Conservation (phyloP, 2,797 vertebrate genomes). For the Margarornis squamiger region DNA sequence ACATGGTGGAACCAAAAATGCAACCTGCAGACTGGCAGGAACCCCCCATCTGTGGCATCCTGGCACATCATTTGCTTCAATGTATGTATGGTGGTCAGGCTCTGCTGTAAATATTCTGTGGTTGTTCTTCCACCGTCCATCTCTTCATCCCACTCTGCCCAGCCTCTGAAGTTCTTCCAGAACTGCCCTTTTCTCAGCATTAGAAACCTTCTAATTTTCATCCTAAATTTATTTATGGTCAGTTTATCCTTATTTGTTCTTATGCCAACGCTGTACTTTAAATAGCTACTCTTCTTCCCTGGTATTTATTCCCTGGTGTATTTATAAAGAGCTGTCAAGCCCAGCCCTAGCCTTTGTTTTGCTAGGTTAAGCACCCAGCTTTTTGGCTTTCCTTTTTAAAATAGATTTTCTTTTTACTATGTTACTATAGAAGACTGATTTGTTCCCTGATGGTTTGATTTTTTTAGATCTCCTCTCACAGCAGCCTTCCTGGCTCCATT, state of each 20-base stretch:
- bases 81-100: not conserved
- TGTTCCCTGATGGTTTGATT: not conserved
- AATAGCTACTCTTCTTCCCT: slow-evolving; percentile 48
- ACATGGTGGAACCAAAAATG: not conserved
- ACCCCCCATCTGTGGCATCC: accelerated
- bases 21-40: not conserved
- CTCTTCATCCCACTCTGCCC: not conserved
- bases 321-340: slow-evolving; percentile 44
- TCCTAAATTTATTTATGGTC: slow-evolving; percentile 64
- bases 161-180: slow-evolving; percentile 57
- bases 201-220: slow-evolving; percentile 57
- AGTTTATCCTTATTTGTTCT: slow-evolving; percentile 47
- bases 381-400: slow-evolving; percentile 32
- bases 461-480: not conserved
- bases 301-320: slow-evolving; percentile 44
- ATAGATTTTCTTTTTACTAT: not conserved
- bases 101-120: slow-evolving; percentile 24
- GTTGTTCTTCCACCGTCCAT: not conserved
- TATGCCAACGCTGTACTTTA: slow-evolving; percentile 37
- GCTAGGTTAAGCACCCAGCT: slow-evolving; percentile 29
- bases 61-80: not conserved
- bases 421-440: not conserved
- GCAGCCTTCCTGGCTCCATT: not conserved
- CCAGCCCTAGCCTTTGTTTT: slow-evolving; percentile 41
- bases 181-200: slow-evolving; percentile 29